Percentiles rank a stretch among this genome's conserved stretches.
phyloP scores from a whole-genome alignment of 1,140 invertebrate species.

The Phortica variegata region DNA sequence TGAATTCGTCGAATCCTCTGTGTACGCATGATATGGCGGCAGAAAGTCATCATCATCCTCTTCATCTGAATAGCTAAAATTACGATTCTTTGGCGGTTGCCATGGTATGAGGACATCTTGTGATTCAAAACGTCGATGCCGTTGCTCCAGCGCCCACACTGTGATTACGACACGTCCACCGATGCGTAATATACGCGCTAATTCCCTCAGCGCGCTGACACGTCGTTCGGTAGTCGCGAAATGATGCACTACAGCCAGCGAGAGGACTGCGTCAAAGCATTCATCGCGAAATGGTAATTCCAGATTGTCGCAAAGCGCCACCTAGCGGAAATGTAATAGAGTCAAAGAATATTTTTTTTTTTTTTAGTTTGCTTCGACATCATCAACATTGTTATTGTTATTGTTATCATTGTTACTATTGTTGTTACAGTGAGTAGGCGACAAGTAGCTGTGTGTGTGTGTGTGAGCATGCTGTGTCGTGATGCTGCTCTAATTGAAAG shows the following conservation, averaged over 20 bases:
- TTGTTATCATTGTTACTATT: too few relatives aligned
- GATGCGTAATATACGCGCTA: conserved; percentile 83
- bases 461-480: too few relatives aligned
- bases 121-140: conserved; percentile 73
- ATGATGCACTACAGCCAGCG: conserved; percentile 92
- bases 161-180: conserved; percentile 91
- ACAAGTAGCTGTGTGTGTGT: too few relatives aligned
- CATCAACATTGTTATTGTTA: too few relatives aligned
- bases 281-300: conserved; percentile 88
- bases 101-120: conserved; percentile 93
- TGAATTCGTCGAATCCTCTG: conserved; percentile 62
- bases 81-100: conserved; percentile 71
- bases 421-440: too few relatives aligned
- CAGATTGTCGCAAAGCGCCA: conserved; percentile 86
- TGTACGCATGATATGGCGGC: conserved; percentile 69
- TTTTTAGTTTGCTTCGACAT: too few relatives aligned
- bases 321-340: conserved; percentile 59
- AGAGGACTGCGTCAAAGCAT: conserved; percentile 91
- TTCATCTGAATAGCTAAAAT: conserved; percentile 41
- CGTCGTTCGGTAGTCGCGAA: conserved; percentile 89
- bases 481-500: too few relatives aligned
- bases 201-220: conserved; percentile 81
- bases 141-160: conserved; percentile 96
- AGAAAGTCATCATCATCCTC: conserved; percentile 53
- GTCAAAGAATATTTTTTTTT: neutral